phyloP scores from a whole-genome alignment of 2,888 invertebrate species.

The Bugula neritina region DNA sequence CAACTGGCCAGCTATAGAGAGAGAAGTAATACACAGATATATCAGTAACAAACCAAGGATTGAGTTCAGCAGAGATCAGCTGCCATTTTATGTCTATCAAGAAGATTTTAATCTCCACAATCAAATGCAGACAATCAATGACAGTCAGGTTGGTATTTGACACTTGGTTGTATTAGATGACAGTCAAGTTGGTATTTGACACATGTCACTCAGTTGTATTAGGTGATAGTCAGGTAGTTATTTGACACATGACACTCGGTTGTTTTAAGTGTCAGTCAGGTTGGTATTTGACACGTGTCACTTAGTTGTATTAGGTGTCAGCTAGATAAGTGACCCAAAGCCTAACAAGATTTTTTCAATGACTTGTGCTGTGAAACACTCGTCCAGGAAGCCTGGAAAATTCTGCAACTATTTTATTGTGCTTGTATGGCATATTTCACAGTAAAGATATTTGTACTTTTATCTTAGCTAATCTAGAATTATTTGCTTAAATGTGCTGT shows the following conservation, averaged over 20 bases:
- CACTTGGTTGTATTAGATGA: background rate
- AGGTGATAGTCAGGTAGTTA: background rate
- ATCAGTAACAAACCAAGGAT: conserved; percentile 21
- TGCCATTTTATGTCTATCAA: conserved; percentile 19
- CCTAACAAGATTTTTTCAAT: no score
- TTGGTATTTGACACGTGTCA: no score
- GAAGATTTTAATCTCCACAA: conserved; percentile 25
- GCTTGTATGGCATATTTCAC: no score
- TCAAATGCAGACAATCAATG: conserved; percentile 18
- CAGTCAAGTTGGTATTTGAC: background rate
- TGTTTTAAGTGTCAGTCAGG: no score
- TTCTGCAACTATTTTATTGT: no score
- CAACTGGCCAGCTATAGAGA: conserved; percentile 21
- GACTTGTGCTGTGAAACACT: no score
- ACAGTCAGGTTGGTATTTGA: conserved; percentile 10
- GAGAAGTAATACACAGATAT: conserved; percentile 19
- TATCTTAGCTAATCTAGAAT: no score
- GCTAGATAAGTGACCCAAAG: no score
- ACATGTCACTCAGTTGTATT: background rate
- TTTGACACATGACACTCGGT: background rate
- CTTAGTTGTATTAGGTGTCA: no score
- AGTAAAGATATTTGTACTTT: no score
- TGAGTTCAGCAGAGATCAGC: conserved; percentile 14
- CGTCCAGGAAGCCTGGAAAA: no score
- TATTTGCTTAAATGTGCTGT: no score